Evolutionary conservation across 1,140 invertebrate species (phyloP), one percentile per base, ranked within the genome.

Genomic region (Eriosoma lanigerum): DNA sequence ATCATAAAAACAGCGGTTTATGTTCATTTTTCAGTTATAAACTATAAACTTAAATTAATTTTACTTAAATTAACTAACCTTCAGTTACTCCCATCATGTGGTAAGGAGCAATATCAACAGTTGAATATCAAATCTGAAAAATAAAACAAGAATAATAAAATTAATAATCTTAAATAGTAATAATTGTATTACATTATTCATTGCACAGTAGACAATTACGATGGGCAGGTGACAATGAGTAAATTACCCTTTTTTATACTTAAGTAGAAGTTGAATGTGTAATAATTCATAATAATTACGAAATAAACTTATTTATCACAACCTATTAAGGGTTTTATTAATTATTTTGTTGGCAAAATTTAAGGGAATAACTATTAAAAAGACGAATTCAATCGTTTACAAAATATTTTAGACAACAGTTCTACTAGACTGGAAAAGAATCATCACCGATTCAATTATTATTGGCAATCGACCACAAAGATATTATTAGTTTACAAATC

Each of bases 71-170:
- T 24, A 15, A 72, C 75, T 78, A 38, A 78, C 75, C 75, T 78
- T 78, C 75, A 78, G 75, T 78, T 60, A 78, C 75, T 78, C 75
- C 75, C 75, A 78, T 78, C 75, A 78, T 78, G 60, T 78, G 75
- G 75, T 78, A 78, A 78, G 75, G 56, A 78, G 38, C 75, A 78
- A 78, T 60, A 19, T 78, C 56, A 48, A 78, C 38, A 60, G 56
- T 19, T 24, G 75, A 46, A 60, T 46, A 24, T 60, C 13, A 60
- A 21, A 60, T 21, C 75, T 78, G 38, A 1, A 44, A 75, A 58
- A n/a, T 24, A 21, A 75, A 54, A 12, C 21, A 72, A 52, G 26
- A 26, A 70, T 70, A 2, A 17, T 32, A 73, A 73, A 54, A 73
- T 52, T 52, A 73, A 38, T 4, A 38, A 38, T 4, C 3, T 38